Percentiles rank a stretch among this genome's conserved stretches.
These are phyloP conservation scores for Sphaerophoria rueppellii DNA, from an alignment of 2,888 invertebrate species.

Conservation along the genomic window DNA sequence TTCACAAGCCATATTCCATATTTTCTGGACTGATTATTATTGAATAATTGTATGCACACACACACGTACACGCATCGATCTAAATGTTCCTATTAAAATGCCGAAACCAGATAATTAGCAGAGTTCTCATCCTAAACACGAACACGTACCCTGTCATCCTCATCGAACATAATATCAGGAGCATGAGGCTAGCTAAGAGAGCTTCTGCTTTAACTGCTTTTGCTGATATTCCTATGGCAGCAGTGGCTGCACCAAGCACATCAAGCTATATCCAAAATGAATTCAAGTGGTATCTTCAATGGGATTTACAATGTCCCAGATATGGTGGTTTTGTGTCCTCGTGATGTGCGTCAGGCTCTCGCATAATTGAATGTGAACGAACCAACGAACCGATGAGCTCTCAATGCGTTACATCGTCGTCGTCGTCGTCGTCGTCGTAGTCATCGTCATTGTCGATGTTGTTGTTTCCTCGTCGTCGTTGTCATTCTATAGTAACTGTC, in stretches of 20 bases:
- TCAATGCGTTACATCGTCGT: conserved; percentile 60
- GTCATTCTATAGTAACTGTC: too few species aligned
- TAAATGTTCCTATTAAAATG: conserved; percentile 64
- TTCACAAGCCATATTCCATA: conserved; percentile 20
- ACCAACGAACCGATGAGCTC: conserved; percentile 68
- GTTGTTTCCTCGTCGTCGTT: not conserved
- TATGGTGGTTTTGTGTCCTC: conserved; percentile 69
- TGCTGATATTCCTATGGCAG: not conserved
- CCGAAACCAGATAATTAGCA: conserved; percentile 69
- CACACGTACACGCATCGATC: conserved; percentile 17
- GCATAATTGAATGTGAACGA: conserved; percentile 72
- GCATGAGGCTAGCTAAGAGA: too few species aligned
- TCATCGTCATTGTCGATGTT: conserved; percentile 17
- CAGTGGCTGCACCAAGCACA: conserved; percentile 44
- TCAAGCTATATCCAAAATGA: conserved; percentile 66
- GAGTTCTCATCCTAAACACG: conserved; percentile 53
- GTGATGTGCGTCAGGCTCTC: conserved; percentile 69
- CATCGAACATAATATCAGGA: conserved; percentile 37
- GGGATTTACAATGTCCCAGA: conserved; percentile 68
- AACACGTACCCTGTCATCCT: conserved; percentile 37
- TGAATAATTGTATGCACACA: conserved; percentile 40
- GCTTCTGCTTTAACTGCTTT: not conserved
- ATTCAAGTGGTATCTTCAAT: conserved; percentile 72
- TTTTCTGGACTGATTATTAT: conserved; percentile 52
- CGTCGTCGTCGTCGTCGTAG: conserved; percentile 27